A percentile compares a stretch with the other conserved stretches of the same genome.
Evolutionary conservation across 2,113 vertebrate genomes (phyloP).

Genomic region (Falco punctatus): DNA sequence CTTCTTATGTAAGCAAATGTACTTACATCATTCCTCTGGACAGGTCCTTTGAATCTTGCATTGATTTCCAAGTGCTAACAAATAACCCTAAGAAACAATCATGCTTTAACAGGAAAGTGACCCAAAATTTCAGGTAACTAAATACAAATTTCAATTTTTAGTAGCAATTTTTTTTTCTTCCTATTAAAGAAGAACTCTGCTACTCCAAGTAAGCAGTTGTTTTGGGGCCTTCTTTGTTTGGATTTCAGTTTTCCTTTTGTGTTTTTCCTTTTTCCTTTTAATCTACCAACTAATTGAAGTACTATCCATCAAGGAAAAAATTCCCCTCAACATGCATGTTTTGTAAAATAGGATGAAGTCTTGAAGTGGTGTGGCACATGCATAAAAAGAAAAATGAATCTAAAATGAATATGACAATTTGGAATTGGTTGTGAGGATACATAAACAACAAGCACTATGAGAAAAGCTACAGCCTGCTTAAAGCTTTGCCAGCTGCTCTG

Average conservation of each 20-base stretch:
- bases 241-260: not conserved
- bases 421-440: not conserved
- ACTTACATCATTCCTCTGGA: not conserved
- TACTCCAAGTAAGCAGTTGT: not conserved
- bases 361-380: not conserved
- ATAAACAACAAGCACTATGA: not conserved
- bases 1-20: not conserved
- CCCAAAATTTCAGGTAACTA: not conserved
- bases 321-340: not conserved
- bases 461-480: not conserved
- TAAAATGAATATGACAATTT: not conserved
- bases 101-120: not conserved
- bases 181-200: not conserved
- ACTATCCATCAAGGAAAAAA: not conserved
- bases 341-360: not conserved
- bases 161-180: not conserved
- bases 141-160: not conserved
- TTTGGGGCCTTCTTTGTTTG: not conserved
- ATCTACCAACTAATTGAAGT: not conserved
- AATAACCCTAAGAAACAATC: not conserved
- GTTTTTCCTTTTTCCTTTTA: not conserved
- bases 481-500: conserved; percentile 29
- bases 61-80: not conserved
- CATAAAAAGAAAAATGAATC: not conserved
- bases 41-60: not conserved